phyloP scores from a whole-genome alignment of 2,888 invertebrate species.

The Nematopogon swammerdamellus region DNA sequence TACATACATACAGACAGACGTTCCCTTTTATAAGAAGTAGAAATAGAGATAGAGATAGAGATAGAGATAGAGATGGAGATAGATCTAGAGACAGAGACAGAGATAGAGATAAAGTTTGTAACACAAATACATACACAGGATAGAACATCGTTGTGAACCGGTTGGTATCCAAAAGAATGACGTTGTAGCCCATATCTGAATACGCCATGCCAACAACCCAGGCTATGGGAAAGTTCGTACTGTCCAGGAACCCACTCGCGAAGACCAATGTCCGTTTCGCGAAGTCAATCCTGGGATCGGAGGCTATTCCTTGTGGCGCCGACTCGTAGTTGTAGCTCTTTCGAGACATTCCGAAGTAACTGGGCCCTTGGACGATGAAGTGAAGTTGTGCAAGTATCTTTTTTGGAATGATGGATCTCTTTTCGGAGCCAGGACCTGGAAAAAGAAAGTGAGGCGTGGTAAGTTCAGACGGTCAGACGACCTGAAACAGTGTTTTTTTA shows the following conservation, averaged over 20 bases:
- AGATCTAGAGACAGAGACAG: no score
- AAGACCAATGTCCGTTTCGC: constrained; percentile 36
- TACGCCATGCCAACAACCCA: constrained; percentile 38
- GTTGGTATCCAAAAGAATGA: constrained; percentile 40
- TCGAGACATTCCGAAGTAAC: constrained; percentile 22
- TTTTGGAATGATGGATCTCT: constrained; percentile 32
- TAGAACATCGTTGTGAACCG: constrained; percentile 43
- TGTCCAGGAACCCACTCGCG: constrained; percentile 41
- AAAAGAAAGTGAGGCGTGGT: no score
- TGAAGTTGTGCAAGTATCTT: constrained; percentile 35
- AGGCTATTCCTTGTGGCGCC: constrained; percentile 34
- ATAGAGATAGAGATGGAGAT: no score
- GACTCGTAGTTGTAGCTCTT: constrained; percentile 32
- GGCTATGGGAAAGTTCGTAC: constrained; percentile 35
- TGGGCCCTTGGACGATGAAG: constrained; percentile 37
- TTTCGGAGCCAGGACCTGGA: constrained; percentile 40
- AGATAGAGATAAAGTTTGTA: no score
- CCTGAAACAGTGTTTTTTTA: no score
- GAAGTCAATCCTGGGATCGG: constrained; percentile 37
- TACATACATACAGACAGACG: no score
- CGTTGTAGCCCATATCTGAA: constrained; percentile 35
- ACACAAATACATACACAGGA: constrained; percentile 27
- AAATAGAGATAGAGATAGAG: no score
- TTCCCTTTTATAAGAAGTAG: no score
- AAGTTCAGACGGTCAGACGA: no score